Evolutionary conservation across 2,888 invertebrate genomes (phyloP), one percentile per base, ranked within the genome.

Genomic region (Andrena chrysosceles): DNA sequence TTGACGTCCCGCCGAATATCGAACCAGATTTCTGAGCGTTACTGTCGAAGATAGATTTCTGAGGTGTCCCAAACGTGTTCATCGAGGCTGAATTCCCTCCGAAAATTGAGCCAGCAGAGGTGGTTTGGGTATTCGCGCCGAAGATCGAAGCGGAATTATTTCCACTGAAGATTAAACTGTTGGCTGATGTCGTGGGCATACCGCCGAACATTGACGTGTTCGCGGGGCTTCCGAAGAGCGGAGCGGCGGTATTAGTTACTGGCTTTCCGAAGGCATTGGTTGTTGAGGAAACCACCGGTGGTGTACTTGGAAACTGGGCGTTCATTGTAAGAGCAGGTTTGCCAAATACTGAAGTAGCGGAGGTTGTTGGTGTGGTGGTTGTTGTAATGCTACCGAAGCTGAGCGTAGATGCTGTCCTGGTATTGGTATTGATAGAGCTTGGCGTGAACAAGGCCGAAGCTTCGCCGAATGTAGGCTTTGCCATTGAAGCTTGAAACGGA

Each of bases 91-190:
- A 0, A 29, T 63, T 76, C n/a, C 82, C 83, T 56, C 86, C 87
- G 20, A 89, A 89, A 7, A 86, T 81, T 20, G 84, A 81, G 23
- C 59, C 20, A 13, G 84, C 16, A 1, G 88, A 77, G 1, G 84
- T 52, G 10, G 75, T 48, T 20, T 82, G 76, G 10, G 80, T 69
- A 52, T 35, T 79, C 35, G 62, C 69, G 0, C 87, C 89, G 20
- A 88, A 88, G 2, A 88, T 83, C 5, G 87, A 82, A 33, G 48
- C 77, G 2, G 68, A 67, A 48, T 52, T 72, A 26, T 23, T 79
- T n/a, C 80, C 81, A 13, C 88, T 87, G 31, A 91, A 91, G 13
- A 82, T 77, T 0, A 82, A 71, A 6, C 75, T 71, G 7, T 72
- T 83, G 0, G 85, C 54, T 0, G 81, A 71, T 8, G 81, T 66